These are phyloP conservation scores for Ashinkailepas kermadecensis DNA, from an alignment of 2,888 invertebrate species.

Conservation along the genomic window DNA sequence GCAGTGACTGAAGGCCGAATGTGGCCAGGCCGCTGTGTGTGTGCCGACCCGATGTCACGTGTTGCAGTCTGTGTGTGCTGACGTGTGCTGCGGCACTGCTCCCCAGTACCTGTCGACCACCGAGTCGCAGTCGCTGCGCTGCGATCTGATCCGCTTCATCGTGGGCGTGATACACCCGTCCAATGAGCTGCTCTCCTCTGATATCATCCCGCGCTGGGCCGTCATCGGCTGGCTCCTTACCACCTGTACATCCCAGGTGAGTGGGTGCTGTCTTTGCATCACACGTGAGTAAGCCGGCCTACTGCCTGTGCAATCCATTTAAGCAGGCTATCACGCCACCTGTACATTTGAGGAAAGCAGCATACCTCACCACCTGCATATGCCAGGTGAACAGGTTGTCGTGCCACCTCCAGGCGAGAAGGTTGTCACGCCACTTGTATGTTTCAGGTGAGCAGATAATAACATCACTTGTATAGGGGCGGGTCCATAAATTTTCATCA, in stretches of 20 bases:
- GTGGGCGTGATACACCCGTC: constrained; percentile 90
- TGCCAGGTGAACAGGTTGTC: background rate
- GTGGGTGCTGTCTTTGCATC: background rate
- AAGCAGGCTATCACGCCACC: too few relatives aligned
- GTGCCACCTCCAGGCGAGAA: background rate
- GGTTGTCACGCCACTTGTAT: background rate
- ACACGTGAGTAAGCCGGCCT: too few relatives aligned
- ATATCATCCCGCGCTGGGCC: constrained; percentile 90
- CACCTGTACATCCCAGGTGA: constrained; percentile 69
- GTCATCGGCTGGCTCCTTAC: constrained; percentile 89
- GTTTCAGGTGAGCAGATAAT: background rate
- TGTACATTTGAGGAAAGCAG: too few relatives aligned
- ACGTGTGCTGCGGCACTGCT: too few relatives aligned
- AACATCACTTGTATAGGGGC: too few relatives aligned
- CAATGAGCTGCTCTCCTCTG: constrained; percentile 85
- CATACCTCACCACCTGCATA: background rate
- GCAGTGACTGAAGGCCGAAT: too few relatives aligned
- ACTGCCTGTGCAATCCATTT: too few relatives aligned
- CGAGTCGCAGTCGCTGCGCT: constrained; percentile 80
- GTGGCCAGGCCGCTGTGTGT: too few relatives aligned
- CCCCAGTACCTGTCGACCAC: constrained; percentile 76
- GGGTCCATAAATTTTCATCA: too few relatives aligned
- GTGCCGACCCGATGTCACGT: too few relatives aligned
- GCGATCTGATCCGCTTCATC: constrained; percentile 88
- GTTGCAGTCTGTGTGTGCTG: too few relatives aligned